phyloP scores from a whole-genome alignment of 1,140 invertebrate species.

The Arion vulgaris region DNA sequence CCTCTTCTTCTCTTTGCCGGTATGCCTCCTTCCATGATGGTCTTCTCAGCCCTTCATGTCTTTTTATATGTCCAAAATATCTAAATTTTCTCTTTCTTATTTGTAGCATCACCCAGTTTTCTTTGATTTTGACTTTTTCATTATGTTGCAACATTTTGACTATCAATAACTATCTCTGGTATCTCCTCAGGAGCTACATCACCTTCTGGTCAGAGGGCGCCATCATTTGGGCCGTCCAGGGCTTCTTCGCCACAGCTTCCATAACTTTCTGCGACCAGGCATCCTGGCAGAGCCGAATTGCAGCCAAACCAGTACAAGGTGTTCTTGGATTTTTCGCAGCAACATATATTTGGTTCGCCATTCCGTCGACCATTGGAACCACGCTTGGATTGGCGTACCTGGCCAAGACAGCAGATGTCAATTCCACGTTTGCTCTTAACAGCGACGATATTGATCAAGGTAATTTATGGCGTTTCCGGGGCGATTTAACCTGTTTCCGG shows the following conservation, averaged over 20 bases:
- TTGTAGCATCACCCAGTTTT: no score
- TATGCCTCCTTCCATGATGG: no score
- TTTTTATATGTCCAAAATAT: no score
- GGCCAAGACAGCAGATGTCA: slow-evolving; percentile 48
- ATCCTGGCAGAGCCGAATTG: slow-evolving; percentile 71
- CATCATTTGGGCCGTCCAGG: slow-evolving; percentile 50
- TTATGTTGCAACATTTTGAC: no score
- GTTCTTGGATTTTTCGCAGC: slow-evolving; percentile 69
- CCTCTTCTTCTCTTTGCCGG: no score
- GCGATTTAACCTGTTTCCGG: slow-evolving; percentile 71
- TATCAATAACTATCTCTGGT: slow-evolving; percentile 57
- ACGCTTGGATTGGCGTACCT: slow-evolving; percentile 65
- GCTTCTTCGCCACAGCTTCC: slow-evolving; percentile 62
- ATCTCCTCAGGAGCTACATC: slow-evolving; percentile 44
- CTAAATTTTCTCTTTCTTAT: no score
- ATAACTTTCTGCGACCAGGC: slow-evolving; percentile 73
- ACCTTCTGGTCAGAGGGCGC: slow-evolving; percentile 53
- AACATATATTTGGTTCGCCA: slow-evolving; percentile 71
- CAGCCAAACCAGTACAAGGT: slow-evolving; percentile 68
- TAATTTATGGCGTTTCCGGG: slow-evolving; percentile 56
- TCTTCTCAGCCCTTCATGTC: no score
- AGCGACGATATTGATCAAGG: slow-evolving; percentile 59
- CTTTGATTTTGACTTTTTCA: no score
- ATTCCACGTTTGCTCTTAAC: slow-evolving; percentile 48
- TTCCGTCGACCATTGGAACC: slow-evolving; percentile 70